phyloP scores from a whole-genome alignment of 2,113 vertebrate species.

The Ariopsis seemanni region DNA sequence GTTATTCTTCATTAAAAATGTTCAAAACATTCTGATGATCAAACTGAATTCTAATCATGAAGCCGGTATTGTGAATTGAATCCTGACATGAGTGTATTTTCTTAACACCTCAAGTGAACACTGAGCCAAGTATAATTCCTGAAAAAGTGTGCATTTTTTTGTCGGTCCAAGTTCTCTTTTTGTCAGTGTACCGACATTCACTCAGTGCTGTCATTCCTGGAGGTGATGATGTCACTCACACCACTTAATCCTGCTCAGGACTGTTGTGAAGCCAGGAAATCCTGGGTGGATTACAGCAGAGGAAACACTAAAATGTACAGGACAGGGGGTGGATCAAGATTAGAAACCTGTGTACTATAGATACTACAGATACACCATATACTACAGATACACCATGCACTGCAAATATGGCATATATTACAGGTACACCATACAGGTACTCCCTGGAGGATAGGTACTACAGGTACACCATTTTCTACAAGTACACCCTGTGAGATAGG shows the following conservation, averaged over 20 bases:
- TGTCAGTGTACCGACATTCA: neutral
- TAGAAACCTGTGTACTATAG: neutral
- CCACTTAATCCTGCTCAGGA: conserved; percentile 17
- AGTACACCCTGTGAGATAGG: neutral
- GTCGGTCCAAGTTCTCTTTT: neutral
- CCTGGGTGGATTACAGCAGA: neutral
- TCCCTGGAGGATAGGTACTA: neutral
- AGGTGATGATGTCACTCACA: neutral
- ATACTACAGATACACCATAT: neutral
- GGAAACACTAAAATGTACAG: neutral
- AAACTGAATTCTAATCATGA: neutral
- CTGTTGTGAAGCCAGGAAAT: neutral
- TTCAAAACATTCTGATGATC: neutral
- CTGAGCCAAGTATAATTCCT: neutral
- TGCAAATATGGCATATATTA: neutral
- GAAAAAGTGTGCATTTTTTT: neutral
- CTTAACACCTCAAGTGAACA: neutral
- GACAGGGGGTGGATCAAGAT: neutral
- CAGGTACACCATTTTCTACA: neutral
- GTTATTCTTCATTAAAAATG: neutral
- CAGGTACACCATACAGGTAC: neutral
- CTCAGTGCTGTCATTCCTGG: neutral
- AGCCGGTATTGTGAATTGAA: neutral
- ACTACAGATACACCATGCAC: neutral
- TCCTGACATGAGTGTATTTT: neutral